A percentile compares a stretch with the other conserved stretches of the same genome.
These are phyloP conservation scores for Oscheius sp. DNA, from an alignment of 2,888 invertebrate species.

Conservation along the genomic window DNA sequence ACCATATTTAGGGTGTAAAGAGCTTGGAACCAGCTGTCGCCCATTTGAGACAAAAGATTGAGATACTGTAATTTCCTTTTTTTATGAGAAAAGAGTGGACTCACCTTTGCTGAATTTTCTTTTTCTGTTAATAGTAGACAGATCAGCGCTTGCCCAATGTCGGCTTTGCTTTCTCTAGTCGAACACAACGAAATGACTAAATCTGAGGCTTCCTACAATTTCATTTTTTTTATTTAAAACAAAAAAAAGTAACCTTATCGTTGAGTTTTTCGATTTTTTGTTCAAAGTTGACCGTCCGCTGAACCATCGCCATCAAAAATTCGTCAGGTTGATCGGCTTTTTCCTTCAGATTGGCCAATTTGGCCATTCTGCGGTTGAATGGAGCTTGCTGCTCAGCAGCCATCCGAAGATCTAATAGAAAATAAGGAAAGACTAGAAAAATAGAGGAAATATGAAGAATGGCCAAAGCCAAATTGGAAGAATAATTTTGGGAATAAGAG, in stretches of 20 bases:
- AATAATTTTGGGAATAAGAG: background rate
- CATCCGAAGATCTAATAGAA: conserved; percentile 1
- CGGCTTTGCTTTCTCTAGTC: background rate
- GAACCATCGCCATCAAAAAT: conserved; percentile 22
- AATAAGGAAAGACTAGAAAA: background rate
- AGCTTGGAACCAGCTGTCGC: conserved; percentile 42
- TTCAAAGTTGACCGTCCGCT: conserved; percentile 32
- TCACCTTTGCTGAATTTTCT: conserved; percentile 18
- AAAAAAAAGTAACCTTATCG: conserved; percentile 41
- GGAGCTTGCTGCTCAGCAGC: conserved; percentile 24
- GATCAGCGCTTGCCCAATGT: conserved; percentile 19
- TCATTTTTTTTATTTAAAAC: background rate
- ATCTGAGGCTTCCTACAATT: conserved; percentile 40
- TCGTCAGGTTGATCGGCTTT: conserved; percentile 23
- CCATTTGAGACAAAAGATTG: conserved; percentile 13
- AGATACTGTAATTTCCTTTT: conserved; percentile 17
- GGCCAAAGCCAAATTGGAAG: too few relatives aligned
- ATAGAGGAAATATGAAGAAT: background rate
- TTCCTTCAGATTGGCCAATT: conserved; percentile 11
- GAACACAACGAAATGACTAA: conserved; percentile 35
- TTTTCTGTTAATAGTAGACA: conserved; percentile 23
- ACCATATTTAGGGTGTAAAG: conserved; percentile 47
- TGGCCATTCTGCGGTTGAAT: conserved; percentile 14
- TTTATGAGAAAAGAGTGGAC: background rate
- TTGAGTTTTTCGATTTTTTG: conserved; percentile 30